Base-by-base conservation (phyloP, 2,113 vertebrate genomes). In the Motacilla alba region DNA sequence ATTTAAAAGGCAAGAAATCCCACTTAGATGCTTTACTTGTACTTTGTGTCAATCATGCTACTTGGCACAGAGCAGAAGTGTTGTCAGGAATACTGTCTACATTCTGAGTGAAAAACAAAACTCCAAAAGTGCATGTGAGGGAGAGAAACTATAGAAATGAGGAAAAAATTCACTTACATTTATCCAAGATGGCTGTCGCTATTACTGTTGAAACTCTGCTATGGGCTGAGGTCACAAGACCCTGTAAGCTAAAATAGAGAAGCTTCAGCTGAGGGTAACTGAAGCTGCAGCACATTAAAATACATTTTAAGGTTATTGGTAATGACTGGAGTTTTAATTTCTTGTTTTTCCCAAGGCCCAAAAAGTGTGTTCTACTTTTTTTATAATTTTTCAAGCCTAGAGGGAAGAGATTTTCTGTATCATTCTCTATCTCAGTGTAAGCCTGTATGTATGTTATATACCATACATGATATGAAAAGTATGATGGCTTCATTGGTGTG, bases 181-280 rank as follows among this genome's bases (percentile, higher is more conserved):
- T 94, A 96, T 96, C 95, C 95, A 84, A 95, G 94, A 93, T 84
- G 96, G 66, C 86, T 95, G 94, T 83, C 94, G 94, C 94, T 93
- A 97, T 86, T 94, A 91, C 83, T 97, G 95, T 89, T 91, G 96
- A 96, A 96, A 96, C 87, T 91, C 92, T 97, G 94, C 95, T 97
- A 95, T 95, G 95, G 94, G 90, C 93, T 96, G 94, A 95, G 92
- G 95, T 96, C 89, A 97, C 91, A 96, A 95, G 96, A 97, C 94
- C 96, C 91, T 97, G 93, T 95, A 97, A 96, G 95, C 91, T 94
- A 95, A 95, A 96, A 96, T 93, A 95, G 78, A 96, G 84, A 96
- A 94, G 92, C 93, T 95, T 96, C 96, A 97, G 94, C 96, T 91
- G 93, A 96, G 77, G 93, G 89, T 94, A 94, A 93, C 94, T 97